Evolutionary conservation across 1,140 invertebrate genomes (phyloP).

Genomic region (Xylocopa sonorina): DNA sequence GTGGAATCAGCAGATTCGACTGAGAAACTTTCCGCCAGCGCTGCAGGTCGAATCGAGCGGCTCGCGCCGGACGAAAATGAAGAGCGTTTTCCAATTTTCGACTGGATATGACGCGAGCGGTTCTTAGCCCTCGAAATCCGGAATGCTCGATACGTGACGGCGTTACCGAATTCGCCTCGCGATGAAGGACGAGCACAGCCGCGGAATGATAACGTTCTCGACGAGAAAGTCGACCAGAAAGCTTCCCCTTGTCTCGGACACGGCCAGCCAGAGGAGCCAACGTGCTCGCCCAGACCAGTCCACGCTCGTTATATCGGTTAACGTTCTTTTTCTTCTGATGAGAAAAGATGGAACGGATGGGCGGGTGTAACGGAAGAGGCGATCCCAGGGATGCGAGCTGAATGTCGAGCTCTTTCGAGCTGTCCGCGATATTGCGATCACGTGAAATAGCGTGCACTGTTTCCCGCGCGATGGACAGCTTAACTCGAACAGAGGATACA

Average conservation of each 20-base stretch:
- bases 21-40: slow-evolving; percentile 10
- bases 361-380: background rate
- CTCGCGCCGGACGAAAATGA: slow-evolving; percentile 63
- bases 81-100: slow-evolving; percentile 76
- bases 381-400: background rate
- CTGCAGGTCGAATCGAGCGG: background rate
- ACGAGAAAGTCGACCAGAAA: background rate
- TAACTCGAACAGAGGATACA: background rate
- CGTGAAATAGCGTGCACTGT: background rate
- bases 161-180: slow-evolving; percentile 64
- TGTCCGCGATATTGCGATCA: background rate
- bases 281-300: background rate
- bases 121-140: slow-evolving; percentile 65
- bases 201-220: slow-evolving; percentile 65
- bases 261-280: background rate
- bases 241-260: background rate
- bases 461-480: background rate
- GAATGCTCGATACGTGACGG: slow-evolving; percentile 70
- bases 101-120: slow-evolving; percentile 70
- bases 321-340: background rate
- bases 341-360: background rate
- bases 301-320: background rate
- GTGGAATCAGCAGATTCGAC: slow-evolving; percentile 52
- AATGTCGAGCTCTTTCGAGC: background rate
- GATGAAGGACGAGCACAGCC: slow-evolving; percentile 46